These are phyloP conservation scores for Dufourea novaeangliae DNA, from an alignment of 1,140 invertebrate genomes.

Conservation along the genomic window DNA sequence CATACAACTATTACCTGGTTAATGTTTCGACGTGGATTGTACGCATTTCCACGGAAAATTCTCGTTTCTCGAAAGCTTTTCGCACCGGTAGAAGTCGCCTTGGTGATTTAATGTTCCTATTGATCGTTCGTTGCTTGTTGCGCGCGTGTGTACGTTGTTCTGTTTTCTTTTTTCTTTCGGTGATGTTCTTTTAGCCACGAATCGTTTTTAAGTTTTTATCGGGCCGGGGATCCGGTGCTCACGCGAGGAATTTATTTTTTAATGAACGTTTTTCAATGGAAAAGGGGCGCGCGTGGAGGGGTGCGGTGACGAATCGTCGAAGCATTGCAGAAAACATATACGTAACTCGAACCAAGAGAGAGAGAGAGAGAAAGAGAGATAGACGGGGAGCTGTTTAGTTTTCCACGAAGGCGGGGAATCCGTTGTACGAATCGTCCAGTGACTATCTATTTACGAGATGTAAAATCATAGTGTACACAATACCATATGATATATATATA, in stretches of 20 bases:
- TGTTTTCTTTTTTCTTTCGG: neutral
- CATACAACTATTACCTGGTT: too few species aligned
- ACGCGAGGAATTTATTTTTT: neutral
- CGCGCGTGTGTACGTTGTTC: neutral
- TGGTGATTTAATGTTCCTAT: neutral
- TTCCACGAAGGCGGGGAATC: slow-evolving; percentile 36
- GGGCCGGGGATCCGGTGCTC: neutral
- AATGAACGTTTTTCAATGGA: neutral
- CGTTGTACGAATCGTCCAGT: slow-evolving; percentile 52
- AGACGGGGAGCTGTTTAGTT: slow-evolving; percentile 13
- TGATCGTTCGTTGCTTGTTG: neutral
- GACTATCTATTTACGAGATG: slow-evolving; percentile 58
- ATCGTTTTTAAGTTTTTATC: slow-evolving; percentile 17
- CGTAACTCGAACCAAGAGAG: slow-evolving; percentile 38
- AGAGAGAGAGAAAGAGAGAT: neutral
- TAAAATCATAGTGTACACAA: slow-evolving; percentile 69
- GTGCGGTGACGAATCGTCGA: slow-evolving; percentile 11
- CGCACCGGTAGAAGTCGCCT: too few species aligned
- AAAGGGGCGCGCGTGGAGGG: neutral
- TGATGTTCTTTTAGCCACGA: too few species aligned
- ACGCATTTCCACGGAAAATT: neutral
- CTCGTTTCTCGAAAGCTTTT: neutral
- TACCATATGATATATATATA: slow-evolving; percentile 54
- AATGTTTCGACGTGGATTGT: too few species aligned
- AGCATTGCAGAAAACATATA: slow-evolving; percentile 27